Conservation (phyloP, 64 coral and sea anemone species). For the Montipora cactus region DNA sequence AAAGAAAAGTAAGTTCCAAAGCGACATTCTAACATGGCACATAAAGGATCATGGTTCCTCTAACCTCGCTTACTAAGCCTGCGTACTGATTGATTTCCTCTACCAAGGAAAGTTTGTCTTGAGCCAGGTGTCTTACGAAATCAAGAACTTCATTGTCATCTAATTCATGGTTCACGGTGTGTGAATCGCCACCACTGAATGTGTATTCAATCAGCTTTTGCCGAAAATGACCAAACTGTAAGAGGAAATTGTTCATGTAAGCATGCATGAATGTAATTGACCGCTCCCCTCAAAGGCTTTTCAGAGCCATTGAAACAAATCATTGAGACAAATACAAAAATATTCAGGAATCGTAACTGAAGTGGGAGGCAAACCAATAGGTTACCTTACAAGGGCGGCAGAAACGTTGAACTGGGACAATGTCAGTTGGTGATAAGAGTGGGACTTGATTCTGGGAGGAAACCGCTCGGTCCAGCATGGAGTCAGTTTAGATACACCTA, state of each 20-base stretch:
- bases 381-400: too few relatives aligned
- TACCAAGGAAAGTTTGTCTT: constrained; percentile 67
- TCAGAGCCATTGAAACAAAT: too few relatives aligned
- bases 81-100: constrained; percentile 73
- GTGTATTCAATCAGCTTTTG: constrained; percentile 80
- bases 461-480: too few relatives aligned
- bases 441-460: too few relatives aligned
- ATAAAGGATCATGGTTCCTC: neutral
- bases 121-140: constrained; percentile 73
- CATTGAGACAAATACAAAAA: too few relatives aligned
- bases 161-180: constrained; percentile 75
- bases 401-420: too few relatives aligned
- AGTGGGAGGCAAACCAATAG: too few relatives aligned
- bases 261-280: too few relatives aligned
- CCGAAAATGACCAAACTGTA: constrained; percentile 85
- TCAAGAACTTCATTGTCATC: constrained; percentile 91
- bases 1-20: neutral
- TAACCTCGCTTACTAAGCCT: constrained; percentile 71
- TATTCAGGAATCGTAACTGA: too few relatives aligned
- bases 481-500: too few relatives aligned
- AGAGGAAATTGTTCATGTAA: neutral
- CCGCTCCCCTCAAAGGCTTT: too few relatives aligned
- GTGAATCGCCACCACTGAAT: constrained; percentile 55
- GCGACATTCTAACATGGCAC: neutral
- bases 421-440: too few relatives aligned